Base-by-base conservation (phyloP, 64 coral and sea anemone genomes). In the Acropora yongei region DNA sequence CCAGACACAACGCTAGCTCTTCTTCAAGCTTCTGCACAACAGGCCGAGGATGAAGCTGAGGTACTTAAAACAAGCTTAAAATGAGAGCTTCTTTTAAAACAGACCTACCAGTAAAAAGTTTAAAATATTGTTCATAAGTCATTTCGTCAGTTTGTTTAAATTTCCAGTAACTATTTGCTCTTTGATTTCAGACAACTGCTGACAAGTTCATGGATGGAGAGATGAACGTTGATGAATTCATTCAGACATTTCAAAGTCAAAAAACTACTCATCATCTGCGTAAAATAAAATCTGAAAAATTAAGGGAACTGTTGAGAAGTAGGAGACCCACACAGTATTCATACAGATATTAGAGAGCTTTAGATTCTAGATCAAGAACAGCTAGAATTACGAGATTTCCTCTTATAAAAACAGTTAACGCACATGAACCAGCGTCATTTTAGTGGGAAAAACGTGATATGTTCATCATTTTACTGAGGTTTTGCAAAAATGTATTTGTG, bases 211-310 rank as follows among this genome's bases (percentile, higher is more conserved):
- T 97, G 44, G 95, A 97, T 42, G 79, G 89, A 58, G 92, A 97
- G 74, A 94, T 97, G 48, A 61, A 89, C 73, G 86, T 90, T 49
- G 95, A 97, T 40, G 91, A 90, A 50, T 97, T 97, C 73, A 97
- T 97, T 47, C 95, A 82, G 12, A 88, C 85, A 71, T 97, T 97
- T 88, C 83, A 88, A 50, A 78, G 73, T 81, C 95, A 97, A 74
- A 97, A 97, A 79, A 91, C 95, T 82, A 57, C 94, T 57, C 95
- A 97, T 84, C 92, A 94, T 46, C 78, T 94, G 63, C 60, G 95
- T 46, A 97, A 75, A 91, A 89, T 90, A 53, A 97, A 97, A 82
- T 76, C 92, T 49, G 95, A 97, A 75, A 97, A 97, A 88, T 49
- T 97, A 17, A 97, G 77, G 49, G 95, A 97, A 80, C 60, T 97